Conservation (phyloP, 2,113 vertebrate species). For the Pitta sordida region DNA sequence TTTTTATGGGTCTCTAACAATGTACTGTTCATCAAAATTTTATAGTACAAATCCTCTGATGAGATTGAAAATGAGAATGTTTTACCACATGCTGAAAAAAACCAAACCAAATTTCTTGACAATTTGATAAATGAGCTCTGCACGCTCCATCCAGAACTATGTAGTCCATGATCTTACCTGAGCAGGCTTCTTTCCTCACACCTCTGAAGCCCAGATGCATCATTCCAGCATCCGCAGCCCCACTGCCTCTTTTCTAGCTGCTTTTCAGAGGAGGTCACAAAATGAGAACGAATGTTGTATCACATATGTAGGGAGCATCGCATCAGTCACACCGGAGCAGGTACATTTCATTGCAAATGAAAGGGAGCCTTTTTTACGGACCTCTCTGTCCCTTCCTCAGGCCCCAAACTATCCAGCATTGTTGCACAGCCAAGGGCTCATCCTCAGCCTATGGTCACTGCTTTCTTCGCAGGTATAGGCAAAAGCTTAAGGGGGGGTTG, state of each 20-base stretch:
- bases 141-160: background rate
- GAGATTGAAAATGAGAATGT: background rate
- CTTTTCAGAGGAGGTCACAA: background rate
- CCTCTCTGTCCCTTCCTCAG: background rate
- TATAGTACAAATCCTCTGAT: background rate
- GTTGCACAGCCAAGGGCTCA: background rate
- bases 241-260: background rate
- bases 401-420: fast-evolving
- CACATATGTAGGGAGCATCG: fast-evolving
- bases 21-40: background rate
- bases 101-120: no score
- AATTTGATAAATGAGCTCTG: no score
- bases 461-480: fast-evolving
- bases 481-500: background rate
- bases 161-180: fast-evolving
- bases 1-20: background rate
- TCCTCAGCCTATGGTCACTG: fast-evolving
- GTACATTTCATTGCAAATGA: fast-evolving
- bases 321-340: fast-evolving
- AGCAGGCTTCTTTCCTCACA: background rate
- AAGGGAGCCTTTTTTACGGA: fast-evolving
- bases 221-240: background rate
- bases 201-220: background rate
- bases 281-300: fast-evolving
- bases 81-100: no score